phyloP scores from a whole-genome alignment of 2,797 vertebrate species.

The Enteromius radiatus region DNA sequence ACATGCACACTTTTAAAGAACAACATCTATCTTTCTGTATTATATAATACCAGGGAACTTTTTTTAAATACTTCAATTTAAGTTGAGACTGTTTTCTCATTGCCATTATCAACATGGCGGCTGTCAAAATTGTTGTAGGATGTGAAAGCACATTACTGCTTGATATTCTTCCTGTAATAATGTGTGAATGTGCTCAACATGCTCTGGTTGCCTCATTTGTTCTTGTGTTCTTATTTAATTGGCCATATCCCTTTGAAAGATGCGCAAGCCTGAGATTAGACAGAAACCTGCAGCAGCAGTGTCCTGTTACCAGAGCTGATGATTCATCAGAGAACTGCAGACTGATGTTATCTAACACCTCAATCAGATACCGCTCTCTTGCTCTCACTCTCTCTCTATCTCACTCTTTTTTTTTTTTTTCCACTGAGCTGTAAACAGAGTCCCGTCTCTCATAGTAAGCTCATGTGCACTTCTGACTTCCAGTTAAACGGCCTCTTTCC shows the following conservation, averaged over 20 bases:
- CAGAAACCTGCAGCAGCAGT: conserved; percentile 22
- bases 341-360: conserved; percentile 51
- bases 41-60: neutral
- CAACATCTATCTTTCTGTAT: neutral
- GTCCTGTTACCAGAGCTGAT: conserved; percentile 53
- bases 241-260: conserved; percentile 30
- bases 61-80: neutral
- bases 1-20: neutral
- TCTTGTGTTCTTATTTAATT: conserved; percentile 41
- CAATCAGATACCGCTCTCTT: conserved; percentile 29
- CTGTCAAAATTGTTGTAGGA: neutral
- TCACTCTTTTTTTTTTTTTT: neutral
- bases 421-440: conserved; percentile 22
- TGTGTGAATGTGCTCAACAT: neutral
- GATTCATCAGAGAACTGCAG: conserved; percentile 57
- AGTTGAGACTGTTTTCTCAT: neutral
- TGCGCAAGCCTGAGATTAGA: conserved; percentile 15
- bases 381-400: neutral
- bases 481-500: neutral
- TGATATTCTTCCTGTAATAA: conserved; percentile 20
- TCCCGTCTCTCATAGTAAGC: conserved; percentile 5
- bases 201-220: conserved; percentile 9
- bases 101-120: neutral
- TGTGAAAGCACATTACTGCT: neutral
- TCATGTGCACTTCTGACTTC: conserved; percentile 3